These are phyloP conservation scores for Caenorhabditis doughertyi DNA, from an alignment of 2,888 invertebrate genomes.

Conservation along the genomic window DNA sequence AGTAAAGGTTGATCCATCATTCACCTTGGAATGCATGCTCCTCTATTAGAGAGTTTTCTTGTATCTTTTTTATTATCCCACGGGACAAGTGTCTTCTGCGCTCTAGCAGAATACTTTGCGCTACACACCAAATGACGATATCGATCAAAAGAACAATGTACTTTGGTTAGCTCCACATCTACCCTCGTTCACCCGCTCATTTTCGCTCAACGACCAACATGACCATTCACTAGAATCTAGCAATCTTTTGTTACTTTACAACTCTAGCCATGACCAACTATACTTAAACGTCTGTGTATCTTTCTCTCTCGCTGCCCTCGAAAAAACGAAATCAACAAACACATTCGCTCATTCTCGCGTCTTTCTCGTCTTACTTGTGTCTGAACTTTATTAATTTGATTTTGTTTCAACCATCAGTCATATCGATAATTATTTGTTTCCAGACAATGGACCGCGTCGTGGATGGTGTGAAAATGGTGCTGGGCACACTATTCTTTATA, in stretches of 20 bases:
- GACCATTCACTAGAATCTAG: conserved; percentile 44
- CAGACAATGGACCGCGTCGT: conserved; percentile 38
- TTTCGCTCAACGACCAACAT: neutral
- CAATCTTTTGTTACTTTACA: conserved; percentile 28
- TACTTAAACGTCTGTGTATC: conserved; percentile 24
- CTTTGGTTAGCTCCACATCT: conserved; percentile 2
- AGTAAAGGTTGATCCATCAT: too few species aligned
- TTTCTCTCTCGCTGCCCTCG: neutral
- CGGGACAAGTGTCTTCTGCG: too few species aligned
- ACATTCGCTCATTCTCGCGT: conserved; percentile 15
- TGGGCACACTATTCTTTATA: conserved; percentile 48
- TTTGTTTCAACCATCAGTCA: neutral
- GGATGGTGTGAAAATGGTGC: conserved; percentile 28
- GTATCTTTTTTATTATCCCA: too few species aligned
- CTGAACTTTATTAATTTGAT: neutral
- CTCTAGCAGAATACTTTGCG: too few species aligned
- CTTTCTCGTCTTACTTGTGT: neutral
- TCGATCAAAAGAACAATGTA: neutral
- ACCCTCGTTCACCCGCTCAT: neutral
- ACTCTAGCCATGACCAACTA: conserved; percentile 26
- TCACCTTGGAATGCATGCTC: too few species aligned
- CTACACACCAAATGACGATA: neutral
- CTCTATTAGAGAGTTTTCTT: too few species aligned
- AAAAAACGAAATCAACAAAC: conserved; percentile 25
- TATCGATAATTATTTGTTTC: neutral